phyloP scores from a whole-genome alignment of 2,888 invertebrate genomes.

The Brachypterus glaber region DNA sequence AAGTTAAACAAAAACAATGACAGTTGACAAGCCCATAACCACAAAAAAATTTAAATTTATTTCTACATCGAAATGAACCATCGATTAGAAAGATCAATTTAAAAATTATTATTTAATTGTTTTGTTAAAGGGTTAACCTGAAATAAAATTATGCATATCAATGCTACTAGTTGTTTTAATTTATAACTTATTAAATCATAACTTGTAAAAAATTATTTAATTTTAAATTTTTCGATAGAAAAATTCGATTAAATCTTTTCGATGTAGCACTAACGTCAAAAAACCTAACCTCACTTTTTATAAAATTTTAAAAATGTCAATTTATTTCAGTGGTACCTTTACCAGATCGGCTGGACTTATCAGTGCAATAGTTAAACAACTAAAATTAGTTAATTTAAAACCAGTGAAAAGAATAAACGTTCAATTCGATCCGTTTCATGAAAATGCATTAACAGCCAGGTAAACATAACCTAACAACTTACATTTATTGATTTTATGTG shows the following conservation, averaged over 20 bases:
- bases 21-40: neutral
- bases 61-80: neutral
- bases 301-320: constrained; percentile 52
- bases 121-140: too few relatives aligned
- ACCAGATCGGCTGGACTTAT: constrained; percentile 58
- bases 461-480: constrained; percentile 32
- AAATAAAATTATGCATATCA: too few relatives aligned
- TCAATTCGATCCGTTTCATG: constrained; percentile 76
- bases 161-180: neutral
- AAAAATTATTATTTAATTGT: too few relatives aligned
- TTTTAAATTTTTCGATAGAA: too few relatives aligned
- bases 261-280: too few relatives aligned
- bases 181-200: neutral
- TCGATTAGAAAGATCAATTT: too few relatives aligned
- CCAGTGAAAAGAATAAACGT: constrained; percentile 68
- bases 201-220: too few relatives aligned
- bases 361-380: constrained; percentile 64
- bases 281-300: neutral
- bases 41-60: neutral
- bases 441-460: constrained; percentile 54
- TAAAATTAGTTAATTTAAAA: constrained; percentile 62
- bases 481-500: constrained; percentile 24
- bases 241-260: too few relatives aligned
- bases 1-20: neutral
- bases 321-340: constrained; percentile 60